These are phyloP conservation scores for Brachionus manjavacas DNA, from an alignment of 1,140 invertebrate genomes.

Conservation along the genomic window DNA sequence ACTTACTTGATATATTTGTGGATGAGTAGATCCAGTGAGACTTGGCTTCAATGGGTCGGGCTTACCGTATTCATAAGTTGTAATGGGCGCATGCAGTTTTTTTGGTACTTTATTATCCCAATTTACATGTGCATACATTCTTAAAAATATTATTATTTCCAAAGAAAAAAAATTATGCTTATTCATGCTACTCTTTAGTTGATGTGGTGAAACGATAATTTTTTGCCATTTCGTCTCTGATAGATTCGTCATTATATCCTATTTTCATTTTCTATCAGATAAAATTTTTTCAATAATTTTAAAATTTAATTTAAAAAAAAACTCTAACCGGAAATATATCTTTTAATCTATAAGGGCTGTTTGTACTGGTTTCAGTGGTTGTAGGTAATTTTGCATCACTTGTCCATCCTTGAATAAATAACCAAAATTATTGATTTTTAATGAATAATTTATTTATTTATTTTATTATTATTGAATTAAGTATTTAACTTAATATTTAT, in stretches of 20 bases:
- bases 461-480: neutral
- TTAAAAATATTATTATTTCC: neutral
- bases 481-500: too few species aligned
- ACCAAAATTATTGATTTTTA: neutral
- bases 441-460: too few species aligned
- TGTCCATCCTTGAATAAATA: conserved; percentile 17
- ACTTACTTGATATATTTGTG: conserved; percentile 18
- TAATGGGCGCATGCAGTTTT: conserved; percentile 23
- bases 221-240: conserved; percentile 28
- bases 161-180: neutral
- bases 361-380: neutral
- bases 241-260: neutral
- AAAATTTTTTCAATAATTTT: neutral
- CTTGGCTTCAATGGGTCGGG: conserved; percentile 4
- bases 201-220: conserved; percentile 15
- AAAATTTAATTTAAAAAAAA: neutral
- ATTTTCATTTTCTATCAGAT: conserved; percentile 25
- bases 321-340: neutral
- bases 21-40: neutral
- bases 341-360: conserved; percentile 8
- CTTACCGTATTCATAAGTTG: conserved; percentile 20
- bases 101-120: conserved; percentile 34
- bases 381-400: neutral
- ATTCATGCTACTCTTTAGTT: conserved; percentile 15
- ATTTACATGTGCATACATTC: conserved; percentile 33